Conservation (phyloP, 2,797 vertebrate species). For the Hoplostethus atlanticus region DNA sequence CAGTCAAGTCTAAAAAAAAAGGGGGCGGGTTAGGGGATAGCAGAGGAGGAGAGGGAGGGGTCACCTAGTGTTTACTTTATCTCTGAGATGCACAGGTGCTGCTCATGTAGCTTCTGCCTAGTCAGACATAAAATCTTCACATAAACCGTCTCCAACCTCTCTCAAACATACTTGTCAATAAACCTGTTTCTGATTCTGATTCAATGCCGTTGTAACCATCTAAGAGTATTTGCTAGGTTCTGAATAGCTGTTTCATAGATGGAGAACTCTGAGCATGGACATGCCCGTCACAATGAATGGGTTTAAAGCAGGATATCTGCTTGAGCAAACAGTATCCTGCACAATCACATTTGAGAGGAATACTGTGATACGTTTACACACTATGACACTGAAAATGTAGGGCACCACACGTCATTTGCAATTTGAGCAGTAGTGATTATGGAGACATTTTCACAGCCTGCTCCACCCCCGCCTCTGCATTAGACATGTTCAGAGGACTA, state of each 20-base stretch:
- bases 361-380: not conserved
- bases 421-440: too few species aligned
- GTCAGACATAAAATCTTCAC: not conserved
- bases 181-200: too few species aligned
- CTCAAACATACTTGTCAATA: not conserved
- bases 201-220: too few species aligned
- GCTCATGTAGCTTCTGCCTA: constrained; percentile 9
- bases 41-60: constrained; percentile 3
- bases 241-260: not conserved
- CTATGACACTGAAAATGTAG: not conserved
- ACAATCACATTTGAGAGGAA: too few species aligned
- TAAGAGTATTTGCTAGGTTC: not conserved
- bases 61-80: constrained; percentile 26
- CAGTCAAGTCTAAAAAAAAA: constrained; percentile 49
- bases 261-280: not conserved
- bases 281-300: not conserved
- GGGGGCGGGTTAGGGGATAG: too few species aligned
- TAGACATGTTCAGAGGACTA: too few species aligned
- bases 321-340: not conserved
- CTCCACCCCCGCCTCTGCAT: too few species aligned
- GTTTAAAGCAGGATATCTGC: not conserved
- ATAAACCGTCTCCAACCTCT: not conserved
- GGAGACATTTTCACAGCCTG: too few species aligned
- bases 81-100: constrained; percentile 16
- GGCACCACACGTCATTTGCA: not conserved